Base-by-base conservation (phyloP, 1,140 invertebrate species). In the Patella vulgata region DNA sequence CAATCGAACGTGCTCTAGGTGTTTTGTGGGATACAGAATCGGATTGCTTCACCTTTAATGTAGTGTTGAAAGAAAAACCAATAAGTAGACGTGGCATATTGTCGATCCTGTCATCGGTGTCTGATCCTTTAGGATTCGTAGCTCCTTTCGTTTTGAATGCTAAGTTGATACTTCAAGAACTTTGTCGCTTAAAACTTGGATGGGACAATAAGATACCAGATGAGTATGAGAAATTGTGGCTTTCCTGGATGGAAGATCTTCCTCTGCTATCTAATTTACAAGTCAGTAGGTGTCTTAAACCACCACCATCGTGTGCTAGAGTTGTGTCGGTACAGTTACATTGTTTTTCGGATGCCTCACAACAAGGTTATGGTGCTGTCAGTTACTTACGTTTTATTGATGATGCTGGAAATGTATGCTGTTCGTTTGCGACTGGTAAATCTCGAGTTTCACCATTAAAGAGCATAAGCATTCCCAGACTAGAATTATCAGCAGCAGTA, bases 291-390 rank as follows among this genome's bases (percentile, higher is more conserved):
- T 55, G 47, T 39, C 53, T 54, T 27, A n/a, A 42, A 14, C 43
- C 58, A 39, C 61, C 53, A 25, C 56, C 51, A 71, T 73, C 51
- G 1, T 82, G 14, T 71, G 65, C 40, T 84, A 83, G 80, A 80
- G 84, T 65, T 77, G 82, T 28, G 1, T n/a, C 3, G 14, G 58
- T n/a, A n/a, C n/a, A 63, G 48, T 30, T 71, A 11, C 53, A 60
- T 25, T 39, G 47, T 33, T 67, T 62, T 42, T 59, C 40, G 6
- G 65, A 68, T 56, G 65, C 65, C 2, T 61, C 60, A 2, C 62
- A 64, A 59, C 25, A 56, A n/a, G 62, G 52, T 21, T 59, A 65
- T 23, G 40, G 60, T 27, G 54, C 66, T 31, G 57, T 60, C 11
- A 57, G 60, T 12, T 67, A 63, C 33, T n/a, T 70, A 2, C 33